Percentiles rank a stretch among this genome's conserved stretches.
These are phyloP conservation scores for Blera fallax DNA, from an alignment of 2,888 invertebrate species.

Conservation along the genomic window DNA sequence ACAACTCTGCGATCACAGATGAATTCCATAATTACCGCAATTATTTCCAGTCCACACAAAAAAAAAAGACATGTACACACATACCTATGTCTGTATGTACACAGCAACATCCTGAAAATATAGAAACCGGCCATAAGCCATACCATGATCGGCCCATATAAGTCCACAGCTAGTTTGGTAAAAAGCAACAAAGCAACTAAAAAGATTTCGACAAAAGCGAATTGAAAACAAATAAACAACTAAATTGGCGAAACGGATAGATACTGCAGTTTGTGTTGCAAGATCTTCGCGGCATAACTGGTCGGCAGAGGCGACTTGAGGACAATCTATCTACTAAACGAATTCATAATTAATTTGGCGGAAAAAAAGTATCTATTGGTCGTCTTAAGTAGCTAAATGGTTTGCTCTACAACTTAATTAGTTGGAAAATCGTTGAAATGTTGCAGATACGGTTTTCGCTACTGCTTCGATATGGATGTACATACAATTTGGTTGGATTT, in stretches of 20 bases:
- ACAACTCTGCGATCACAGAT: constrained; percentile 23
- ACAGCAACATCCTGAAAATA: constrained; percentile 5
- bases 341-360: constrained; percentile 72
- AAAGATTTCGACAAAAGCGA: constrained; percentile 52
- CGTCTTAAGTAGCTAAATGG: constrained; percentile 60
- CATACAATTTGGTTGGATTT: neutral
- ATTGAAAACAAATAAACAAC: constrained; percentile 50
- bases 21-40: constrained; percentile 67
- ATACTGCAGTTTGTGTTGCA: constrained; percentile 16
- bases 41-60: constrained; percentile 35
- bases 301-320: neutral
- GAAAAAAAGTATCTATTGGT: constrained; percentile 61
- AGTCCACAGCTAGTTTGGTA: constrained; percentile 41
- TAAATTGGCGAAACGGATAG: constrained; percentile 50
- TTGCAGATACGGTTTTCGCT: constrained; percentile 40
- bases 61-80: neutral
- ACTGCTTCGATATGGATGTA: constrained; percentile 16
- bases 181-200: constrained; percentile 45
- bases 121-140: constrained; percentile 31
- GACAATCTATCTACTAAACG: constrained; percentile 46
- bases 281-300: constrained; percentile 25
- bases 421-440: constrained; percentile 43
- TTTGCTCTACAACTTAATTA: constrained; percentile 71
- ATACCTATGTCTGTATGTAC: neutral
- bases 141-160: constrained; percentile 60